These are phyloP conservation scores for Autographa pulchrina DNA, from an alignment of 2,888 invertebrate species.

Conservation along the genomic window DNA sequence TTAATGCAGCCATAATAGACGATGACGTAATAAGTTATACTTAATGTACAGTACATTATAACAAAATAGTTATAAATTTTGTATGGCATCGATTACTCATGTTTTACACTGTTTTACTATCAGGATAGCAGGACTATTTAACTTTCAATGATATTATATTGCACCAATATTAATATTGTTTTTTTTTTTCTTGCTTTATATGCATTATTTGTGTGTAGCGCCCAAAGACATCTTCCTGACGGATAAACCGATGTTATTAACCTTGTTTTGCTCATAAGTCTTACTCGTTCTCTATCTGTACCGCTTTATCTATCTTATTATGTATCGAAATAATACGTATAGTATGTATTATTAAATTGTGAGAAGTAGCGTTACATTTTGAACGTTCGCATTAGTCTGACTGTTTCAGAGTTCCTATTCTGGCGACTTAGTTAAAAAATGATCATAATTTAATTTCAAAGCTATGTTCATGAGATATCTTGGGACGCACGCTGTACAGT, in stretches of 20 bases:
- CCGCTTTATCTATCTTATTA: too few species aligned
- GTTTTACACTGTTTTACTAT: slow-evolving; percentile 9
- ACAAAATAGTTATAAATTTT: neutral
- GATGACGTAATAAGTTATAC: neutral
- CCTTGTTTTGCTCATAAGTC: too few species aligned
- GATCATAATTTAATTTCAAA: too few species aligned
- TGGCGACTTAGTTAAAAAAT: too few species aligned
- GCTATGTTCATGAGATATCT: neutral
- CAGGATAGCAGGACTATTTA: slow-evolving; percentile 15
- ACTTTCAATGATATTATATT: slow-evolving; percentile 12
- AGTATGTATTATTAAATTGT: too few species aligned
- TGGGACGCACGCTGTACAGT: neutral
- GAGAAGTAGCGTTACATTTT: too few species aligned
- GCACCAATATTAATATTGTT: slow-evolving; percentile 34
- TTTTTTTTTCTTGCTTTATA: slow-evolving; percentile 56
- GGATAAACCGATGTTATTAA: neutral
- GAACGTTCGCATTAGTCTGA: too few species aligned
- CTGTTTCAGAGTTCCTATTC: too few species aligned
- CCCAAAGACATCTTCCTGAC: neutral
- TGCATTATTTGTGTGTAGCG: slow-evolving; percentile 34
- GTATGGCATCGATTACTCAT: neutral
- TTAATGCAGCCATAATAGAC: slow-evolving; percentile 30
- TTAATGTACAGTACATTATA: neutral
- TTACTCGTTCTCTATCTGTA: too few species aligned
- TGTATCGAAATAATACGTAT: too few species aligned